Conservation (phyloP, 92 coral and sea anemone species). For the Zoanthus sociatus region DNA sequence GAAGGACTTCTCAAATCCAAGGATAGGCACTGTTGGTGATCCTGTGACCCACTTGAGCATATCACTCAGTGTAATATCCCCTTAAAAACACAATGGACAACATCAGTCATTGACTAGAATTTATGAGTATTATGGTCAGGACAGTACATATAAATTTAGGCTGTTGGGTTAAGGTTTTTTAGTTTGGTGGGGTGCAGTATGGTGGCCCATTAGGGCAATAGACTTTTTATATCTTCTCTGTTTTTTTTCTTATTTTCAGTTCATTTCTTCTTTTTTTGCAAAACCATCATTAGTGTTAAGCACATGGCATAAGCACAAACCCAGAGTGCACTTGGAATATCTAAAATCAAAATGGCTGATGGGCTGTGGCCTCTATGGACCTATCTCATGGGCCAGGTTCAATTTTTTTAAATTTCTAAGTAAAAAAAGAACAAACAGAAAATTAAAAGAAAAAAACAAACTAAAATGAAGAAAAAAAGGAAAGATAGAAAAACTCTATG, state of each 20-base stretch:
- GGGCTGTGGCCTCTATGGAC: conserved; percentile 56
- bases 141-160: conserved; percentile 26
- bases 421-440: conserved; percentile 41
- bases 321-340: conserved; percentile 51
- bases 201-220: conserved; percentile 10
- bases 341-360: conserved; percentile 48
- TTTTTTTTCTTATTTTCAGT: conserved; percentile 20
- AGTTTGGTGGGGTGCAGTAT: conserved; percentile 15
- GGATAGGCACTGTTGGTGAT: conserved; percentile 48
- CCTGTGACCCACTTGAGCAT: conserved; percentile 51
- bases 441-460: conserved; percentile 11
- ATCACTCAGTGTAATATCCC: conserved; percentile 30
- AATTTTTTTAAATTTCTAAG: conserved; percentile 5
- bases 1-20: conserved; percentile 44
- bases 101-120: conserved; percentile 25
- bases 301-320: conserved; percentile 48
- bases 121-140: conserved; percentile 19
- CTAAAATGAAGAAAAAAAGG: conserved; percentile 23
- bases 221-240: neutral
- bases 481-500: conserved; percentile 19
- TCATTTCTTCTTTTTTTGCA: conserved; percentile 17
- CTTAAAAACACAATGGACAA: conserved; percentile 35
- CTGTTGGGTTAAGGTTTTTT: conserved; percentile 18
- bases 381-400: conserved; percentile 49
- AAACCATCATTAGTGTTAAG: conserved; percentile 30